Conservation (phyloP, 2,888 invertebrate species). For the Microctonus aethiopoides region DNA sequence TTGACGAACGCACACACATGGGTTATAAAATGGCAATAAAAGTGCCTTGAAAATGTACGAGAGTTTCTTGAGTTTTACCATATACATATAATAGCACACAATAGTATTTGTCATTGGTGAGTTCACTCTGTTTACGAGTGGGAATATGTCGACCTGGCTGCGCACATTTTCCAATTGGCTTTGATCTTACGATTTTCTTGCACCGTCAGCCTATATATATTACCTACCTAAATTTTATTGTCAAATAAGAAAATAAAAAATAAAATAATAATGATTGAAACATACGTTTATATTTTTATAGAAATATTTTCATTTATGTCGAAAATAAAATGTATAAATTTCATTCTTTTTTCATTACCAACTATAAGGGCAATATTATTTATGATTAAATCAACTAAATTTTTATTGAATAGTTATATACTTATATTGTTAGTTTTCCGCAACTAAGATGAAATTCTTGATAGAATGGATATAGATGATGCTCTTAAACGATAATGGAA, state of each 20-base stretch:
- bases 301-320: too few relatives aligned
- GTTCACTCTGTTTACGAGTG: conserved; percentile 10
- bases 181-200: conserved; percentile 11
- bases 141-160: conserved; percentile 8
- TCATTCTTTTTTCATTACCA: too few relatives aligned
- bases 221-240: neutral
- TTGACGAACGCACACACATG: conserved; percentile 27
- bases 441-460: too few relatives aligned
- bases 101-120: neutral
- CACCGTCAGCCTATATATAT: neutral
- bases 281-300: too few relatives aligned
- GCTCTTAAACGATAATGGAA: neutral
- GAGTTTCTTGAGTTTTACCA: conserved; percentile 46
- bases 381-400: too few relatives aligned
- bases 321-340: too few relatives aligned
- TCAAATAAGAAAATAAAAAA: neutral
- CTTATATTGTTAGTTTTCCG: too few relatives aligned
- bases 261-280: neutral
- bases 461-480: neutral
- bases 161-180: neutral
- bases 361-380: too few relatives aligned
- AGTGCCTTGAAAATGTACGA: conserved; percentile 48
- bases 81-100: neutral
- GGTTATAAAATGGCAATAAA: conserved; percentile 49
- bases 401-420: too few relatives aligned